Conservation (phyloP, 1,140 invertebrate species). For the Bombus affinis region DNA sequence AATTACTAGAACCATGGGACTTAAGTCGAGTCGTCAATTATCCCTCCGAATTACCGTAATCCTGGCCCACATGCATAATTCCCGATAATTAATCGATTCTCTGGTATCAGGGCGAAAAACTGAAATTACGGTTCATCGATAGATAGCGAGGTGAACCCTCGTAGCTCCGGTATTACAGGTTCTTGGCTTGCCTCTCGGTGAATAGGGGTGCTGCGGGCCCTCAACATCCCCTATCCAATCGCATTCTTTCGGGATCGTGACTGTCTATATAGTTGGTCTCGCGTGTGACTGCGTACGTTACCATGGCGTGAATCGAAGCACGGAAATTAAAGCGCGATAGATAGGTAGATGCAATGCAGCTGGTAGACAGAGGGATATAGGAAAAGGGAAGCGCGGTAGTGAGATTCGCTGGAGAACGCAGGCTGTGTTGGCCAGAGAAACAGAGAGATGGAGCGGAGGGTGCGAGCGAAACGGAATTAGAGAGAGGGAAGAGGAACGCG, state of each 20-base stretch:
- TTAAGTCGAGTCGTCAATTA: slow-evolving; percentile 29
- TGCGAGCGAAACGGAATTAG: not conserved
- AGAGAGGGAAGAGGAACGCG: slow-evolving; percentile 40
- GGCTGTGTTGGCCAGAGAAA: slow-evolving; percentile 1
- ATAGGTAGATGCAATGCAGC: slow-evolving; percentile 15
- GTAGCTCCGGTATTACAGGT: slow-evolving; percentile 20
- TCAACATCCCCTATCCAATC: not conserved
- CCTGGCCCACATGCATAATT: slow-evolving; percentile 24
- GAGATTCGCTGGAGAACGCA: not conserved
- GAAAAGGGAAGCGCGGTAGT: not conserved
- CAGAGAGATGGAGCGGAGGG: not conserved
- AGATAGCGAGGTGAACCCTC: not conserved
- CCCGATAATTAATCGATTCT: slow-evolving; percentile 33
- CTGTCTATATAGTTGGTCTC: not conserved
- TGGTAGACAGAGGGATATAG: not conserved
- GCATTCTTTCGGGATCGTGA: not conserved
- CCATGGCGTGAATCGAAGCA: slow-evolving; percentile 35
- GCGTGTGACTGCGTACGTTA: slow-evolving; percentile 1
- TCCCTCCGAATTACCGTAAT: slow-evolving; percentile 27
- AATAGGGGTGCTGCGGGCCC: not conserved
- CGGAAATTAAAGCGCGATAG: slow-evolving; percentile 66
- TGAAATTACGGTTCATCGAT: slow-evolving; percentile 18
- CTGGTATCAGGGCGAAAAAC: not conserved
- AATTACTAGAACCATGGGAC: not conserved
- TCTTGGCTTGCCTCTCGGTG: not conserved